These are phyloP conservation scores for Psittacus erithacus DNA, from an alignment of 2,113 vertebrate species.

Conservation along the genomic window DNA sequence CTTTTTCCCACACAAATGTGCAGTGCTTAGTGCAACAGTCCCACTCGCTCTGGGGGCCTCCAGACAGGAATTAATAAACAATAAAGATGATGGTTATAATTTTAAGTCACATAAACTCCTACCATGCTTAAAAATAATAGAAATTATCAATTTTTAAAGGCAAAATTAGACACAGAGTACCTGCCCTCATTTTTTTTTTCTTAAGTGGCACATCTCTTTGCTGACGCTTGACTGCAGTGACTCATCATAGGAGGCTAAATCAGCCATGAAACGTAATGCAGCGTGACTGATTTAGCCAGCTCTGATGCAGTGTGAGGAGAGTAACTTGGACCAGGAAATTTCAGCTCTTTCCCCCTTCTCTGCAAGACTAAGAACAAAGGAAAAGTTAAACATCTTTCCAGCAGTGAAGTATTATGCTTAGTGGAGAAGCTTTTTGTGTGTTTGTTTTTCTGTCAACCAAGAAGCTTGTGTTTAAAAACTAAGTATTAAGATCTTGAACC, in stretches of 20 bases:
- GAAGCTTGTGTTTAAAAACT: not conserved
- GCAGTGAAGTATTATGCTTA: not conserved
- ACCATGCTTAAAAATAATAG: not conserved
- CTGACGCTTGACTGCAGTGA: conserved; percentile 59
- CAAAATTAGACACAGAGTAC: not conserved
- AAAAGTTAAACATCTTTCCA: conserved; percentile 18
- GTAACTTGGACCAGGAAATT: conserved; percentile 25
- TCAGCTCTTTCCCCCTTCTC: not conserved
- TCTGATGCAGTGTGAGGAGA: conserved; percentile 54
- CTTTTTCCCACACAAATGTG: not conserved
- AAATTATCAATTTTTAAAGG: not conserved
- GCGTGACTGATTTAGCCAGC: conserved; percentile 56
- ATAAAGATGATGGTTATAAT: not conserved
- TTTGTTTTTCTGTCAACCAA: not conserved
- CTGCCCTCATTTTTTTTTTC: not conserved
- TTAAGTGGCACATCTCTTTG: conserved; percentile 49
- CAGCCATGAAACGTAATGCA: conserved; percentile 58
- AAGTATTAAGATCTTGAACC: not conserved
- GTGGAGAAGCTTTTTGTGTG: not conserved
- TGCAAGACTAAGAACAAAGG: conserved; percentile 17
- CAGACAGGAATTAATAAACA: not conserved
- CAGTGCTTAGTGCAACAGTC: not conserved
- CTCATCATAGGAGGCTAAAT: conserved; percentile 64
- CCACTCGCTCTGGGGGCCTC: not conserved
- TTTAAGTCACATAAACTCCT: not conserved